Percentiles rank a stretch among this genome's conserved stretches.
phyloP scores from a whole-genome alignment of 2,888 invertebrate genomes.

The Apamea epomidion region DNA sequence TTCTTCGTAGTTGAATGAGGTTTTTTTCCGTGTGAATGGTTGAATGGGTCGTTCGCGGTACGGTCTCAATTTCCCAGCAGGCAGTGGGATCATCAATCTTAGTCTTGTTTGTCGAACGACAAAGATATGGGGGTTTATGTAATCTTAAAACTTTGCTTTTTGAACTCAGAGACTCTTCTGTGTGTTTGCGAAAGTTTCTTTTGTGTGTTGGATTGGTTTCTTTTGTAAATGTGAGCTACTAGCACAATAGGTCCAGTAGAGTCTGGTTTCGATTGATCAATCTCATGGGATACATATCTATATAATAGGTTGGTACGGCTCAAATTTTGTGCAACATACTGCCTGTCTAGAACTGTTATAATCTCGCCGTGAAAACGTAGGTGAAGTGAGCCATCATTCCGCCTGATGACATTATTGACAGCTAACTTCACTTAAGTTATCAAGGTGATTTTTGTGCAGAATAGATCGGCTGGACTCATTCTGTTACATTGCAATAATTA shows the following conservation, averaged over 20 bases:
- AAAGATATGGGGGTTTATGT: constrained; percentile 73
- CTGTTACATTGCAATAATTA: too few species aligned
- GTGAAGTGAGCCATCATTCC: too few species aligned
- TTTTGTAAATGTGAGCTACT: constrained; percentile 24
- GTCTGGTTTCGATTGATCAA: background rate
- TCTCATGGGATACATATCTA: background rate
- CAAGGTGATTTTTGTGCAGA: background rate
- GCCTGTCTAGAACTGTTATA: background rate
- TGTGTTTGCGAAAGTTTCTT: constrained; percentile 50
- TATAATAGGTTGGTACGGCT: background rate
- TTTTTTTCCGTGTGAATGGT: constrained; percentile 74
- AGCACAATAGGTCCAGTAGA: background rate
- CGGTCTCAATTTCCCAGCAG: constrained; percentile 80
- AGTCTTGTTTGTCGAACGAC: constrained; percentile 83
- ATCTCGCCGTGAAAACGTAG: background rate
- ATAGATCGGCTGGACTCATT: background rate
- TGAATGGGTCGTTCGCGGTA: constrained; percentile 69
- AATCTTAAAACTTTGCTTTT: constrained; percentile 66
- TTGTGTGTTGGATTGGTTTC: constrained; percentile 43
- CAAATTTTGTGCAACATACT: background rate
- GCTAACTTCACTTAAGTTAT: background rate
- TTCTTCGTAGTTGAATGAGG: constrained; percentile 69
- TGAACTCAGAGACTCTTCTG: constrained; percentile 30
- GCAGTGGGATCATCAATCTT: constrained; percentile 81
- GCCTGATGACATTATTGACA: background rate